phyloP scores from a whole-genome alignment of 2,888 invertebrate species.

The Cotesia congregata region DNA sequence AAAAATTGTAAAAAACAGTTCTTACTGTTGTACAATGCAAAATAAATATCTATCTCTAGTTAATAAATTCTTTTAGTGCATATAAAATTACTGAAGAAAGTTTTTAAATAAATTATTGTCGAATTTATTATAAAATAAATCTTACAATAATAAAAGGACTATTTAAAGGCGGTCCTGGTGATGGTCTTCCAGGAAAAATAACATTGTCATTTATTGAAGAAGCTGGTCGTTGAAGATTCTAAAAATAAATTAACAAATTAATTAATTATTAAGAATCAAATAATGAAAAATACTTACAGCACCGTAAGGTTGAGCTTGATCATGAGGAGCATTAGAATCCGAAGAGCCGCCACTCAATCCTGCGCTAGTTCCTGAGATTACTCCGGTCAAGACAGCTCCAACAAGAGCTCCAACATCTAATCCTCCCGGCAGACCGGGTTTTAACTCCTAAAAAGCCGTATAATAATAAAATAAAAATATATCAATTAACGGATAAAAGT shows the following conservation, averaged over 20 bases:
- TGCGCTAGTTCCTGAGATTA: slow-evolving; percentile 62
- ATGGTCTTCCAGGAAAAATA: slow-evolving; percentile 26
- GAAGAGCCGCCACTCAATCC: slow-evolving; percentile 57
- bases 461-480: not conserved
- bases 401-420: slow-evolving; percentile 60
- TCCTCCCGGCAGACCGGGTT: slow-evolving; percentile 48
- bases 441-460: slow-evolving; percentile 52
- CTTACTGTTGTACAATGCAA: too few relatives aligned
- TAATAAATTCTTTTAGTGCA: too few relatives aligned
- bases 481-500: too few relatives aligned
- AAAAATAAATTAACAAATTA: not conserved
- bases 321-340: slow-evolving; percentile 33
- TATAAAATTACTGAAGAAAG: too few relatives aligned
- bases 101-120: too few relatives aligned
- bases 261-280: not conserved
- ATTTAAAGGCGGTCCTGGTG: slow-evolving; percentile 32
- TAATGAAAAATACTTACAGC: slow-evolving; percentile 46
- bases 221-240: slow-evolving; percentile 19
- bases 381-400: slow-evolving; percentile 61
- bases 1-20: too few relatives aligned
- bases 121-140: slow-evolving; percentile 8
- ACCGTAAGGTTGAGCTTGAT: slow-evolving; percentile 31
- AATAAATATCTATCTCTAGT: too few relatives aligned
- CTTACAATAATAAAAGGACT: slow-evolving; percentile 29
- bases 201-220: slow-evolving; percentile 25